Base-by-base conservation (phyloP, 1,140 invertebrate genomes). In the Euschistus heros region DNA sequence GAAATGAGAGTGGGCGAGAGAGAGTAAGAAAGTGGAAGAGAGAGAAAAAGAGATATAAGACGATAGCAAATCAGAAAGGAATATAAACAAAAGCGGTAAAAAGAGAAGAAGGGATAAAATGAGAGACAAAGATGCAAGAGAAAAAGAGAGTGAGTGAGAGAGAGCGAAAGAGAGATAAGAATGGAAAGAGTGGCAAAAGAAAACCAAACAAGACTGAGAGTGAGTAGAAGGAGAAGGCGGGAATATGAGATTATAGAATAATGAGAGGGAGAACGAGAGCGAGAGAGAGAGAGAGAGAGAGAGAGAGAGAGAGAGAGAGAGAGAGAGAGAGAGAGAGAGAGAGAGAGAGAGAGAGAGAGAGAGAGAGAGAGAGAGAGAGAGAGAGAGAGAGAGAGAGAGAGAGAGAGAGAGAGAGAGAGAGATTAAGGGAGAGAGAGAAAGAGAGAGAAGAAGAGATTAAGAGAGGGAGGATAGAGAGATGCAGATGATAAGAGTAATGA, bases 251-350 rank as follows among this genome's bases (percentile, higher is more conserved):
- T 44, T 8, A 44, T 8, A 44, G 42, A 44, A 54, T 8, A 54
- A 18, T 13, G 52, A 54, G 52, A 54, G 52, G 18, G 52, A 54
- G 52, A 54, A 18, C 8, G 52, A 54, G 52, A 54, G 52, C 8
- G 52, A 54, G 52, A 54, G 52, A 54, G 52, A 54, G 52, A 54
- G 52, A 54, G 52, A 54, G 52, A 54, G 52, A 54, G 52, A 54
- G 52, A 54, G 52, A 54, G 52, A 54, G 52, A 54, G 52, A 54
- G 52, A 54, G 52, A 54, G 52, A 54, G 52, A 54, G 52, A 54
- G 52, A 54, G 52, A 54, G 52, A 54, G 52, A 54, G 52, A 54
- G 52, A 54, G 52, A 54, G 52, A 54, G 52, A 54, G 52, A 54
- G 52, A 54, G 52, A 54, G 52, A 54, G 52, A 54, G 52, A 54